Percentiles rank a stretch among this genome's conserved stretches.
Evolutionary conservation across 2,797 vertebrate species (phyloP).

Genomic region (Anniella stebbinsi): DNA sequence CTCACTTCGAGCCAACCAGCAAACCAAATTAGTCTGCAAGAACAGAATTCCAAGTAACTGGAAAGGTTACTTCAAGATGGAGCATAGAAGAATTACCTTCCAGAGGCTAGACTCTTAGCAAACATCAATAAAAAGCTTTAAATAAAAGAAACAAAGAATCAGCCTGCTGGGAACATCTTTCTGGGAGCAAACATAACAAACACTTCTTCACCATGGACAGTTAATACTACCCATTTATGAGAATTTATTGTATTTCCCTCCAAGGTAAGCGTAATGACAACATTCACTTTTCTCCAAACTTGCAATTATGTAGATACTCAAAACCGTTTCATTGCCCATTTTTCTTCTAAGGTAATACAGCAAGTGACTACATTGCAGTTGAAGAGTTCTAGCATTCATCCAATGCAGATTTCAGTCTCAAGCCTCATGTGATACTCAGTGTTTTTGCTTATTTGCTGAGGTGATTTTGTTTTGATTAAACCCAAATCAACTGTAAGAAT

Average conservation of each 20-base stretch:
- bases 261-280: no score
- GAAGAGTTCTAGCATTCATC: not conserved
- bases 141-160: not conserved
- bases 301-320: not conserved
- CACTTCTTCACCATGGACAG: not conserved
- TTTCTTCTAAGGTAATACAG: not conserved
- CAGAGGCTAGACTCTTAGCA: conserved; percentile 22
- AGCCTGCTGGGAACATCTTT: not conserved
- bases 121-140: conserved; percentile 46
- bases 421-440: no score
- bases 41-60: conserved; percentile 64
- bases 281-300: not conserved
- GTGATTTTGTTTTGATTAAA: not conserved
- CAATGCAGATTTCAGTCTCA: not conserved
- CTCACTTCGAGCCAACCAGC: conserved; percentile 59
- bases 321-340: not conserved
- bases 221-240: not conserved
- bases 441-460: not conserved
- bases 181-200: not conserved
- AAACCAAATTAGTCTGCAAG: conserved; percentile 63
- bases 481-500: not conserved
- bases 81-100: conserved; percentile 52
- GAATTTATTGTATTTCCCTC: not conserved
- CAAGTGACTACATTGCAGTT: not conserved
- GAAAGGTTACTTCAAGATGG: conserved; percentile 46